Conservation (phyloP, 2,797 vertebrate species). For the Limnodromus scolopaceus region DNA sequence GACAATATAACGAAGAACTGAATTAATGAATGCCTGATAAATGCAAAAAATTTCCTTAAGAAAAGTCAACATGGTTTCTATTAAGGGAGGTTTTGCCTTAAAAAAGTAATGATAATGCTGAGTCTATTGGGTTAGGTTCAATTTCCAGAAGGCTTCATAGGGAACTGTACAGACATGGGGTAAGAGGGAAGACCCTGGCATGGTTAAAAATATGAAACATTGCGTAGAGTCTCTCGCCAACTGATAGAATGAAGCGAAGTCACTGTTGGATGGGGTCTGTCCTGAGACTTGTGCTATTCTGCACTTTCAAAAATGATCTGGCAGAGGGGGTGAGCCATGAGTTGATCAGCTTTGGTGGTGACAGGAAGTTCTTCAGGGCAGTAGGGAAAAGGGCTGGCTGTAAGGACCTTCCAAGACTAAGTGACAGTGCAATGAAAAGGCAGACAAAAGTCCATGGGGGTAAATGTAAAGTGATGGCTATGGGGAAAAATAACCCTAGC, state of each 20-base stretch:
- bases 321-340: neutral
- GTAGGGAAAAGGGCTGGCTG: neutral
- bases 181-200: neutral
- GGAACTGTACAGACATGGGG: neutral
- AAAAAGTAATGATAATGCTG: neutral
- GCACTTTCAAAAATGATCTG: neutral
- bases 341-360: neutral
- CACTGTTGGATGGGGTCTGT: neutral
- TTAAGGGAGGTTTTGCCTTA: neutral
- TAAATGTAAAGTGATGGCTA: neutral
- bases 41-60: neutral
- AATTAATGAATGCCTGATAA: neutral
- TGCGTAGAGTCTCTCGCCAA: neutral
- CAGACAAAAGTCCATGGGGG: neutral
- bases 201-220: neutral
- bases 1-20: neutral
- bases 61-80: neutral
- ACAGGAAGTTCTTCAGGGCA: neutral
- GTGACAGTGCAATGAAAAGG: neutral
- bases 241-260: neutral
- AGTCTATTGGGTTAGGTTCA: neutral
- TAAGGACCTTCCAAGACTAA: neutral
- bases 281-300: neutral
- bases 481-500: neutral
- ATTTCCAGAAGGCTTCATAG: neutral